Conservation (phyloP, 2,113 vertebrate species). For the Rhinolophus ferrumequinum region DNA sequence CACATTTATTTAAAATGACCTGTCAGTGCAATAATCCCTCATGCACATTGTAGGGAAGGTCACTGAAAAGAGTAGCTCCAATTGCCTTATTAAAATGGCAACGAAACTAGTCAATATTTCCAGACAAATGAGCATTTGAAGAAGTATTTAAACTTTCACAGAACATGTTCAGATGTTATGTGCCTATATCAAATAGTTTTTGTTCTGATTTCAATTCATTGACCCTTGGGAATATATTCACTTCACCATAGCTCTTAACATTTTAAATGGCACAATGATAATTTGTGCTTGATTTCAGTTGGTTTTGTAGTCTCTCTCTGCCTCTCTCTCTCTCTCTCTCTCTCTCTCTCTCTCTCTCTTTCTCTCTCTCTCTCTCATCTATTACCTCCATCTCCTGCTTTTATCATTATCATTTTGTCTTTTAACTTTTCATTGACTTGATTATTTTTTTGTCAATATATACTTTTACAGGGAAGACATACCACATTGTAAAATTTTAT, state of each 20-base stretch:
- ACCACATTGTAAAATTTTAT: background rate
- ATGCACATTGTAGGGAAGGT: background rate
- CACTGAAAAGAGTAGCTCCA: constrained; percentile 34
- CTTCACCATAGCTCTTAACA: background rate
- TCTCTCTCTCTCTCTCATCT: background rate
- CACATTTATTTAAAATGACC: constrained; percentile 1
- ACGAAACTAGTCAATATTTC: constrained; percentile 47
- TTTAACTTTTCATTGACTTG: background rate
- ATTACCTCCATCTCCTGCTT: background rate
- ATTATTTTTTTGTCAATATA: background rate
- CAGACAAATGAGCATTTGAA: constrained; percentile 61
- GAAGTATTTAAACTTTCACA: constrained; percentile 42
- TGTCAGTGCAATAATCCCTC: background rate
- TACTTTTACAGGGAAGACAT: background rate
- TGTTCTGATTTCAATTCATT: constrained; percentile 39
- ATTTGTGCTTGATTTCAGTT: background rate
- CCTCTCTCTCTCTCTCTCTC: background rate
- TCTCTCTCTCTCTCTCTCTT: background rate
- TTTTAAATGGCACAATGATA: background rate
- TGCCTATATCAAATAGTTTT: background rate
- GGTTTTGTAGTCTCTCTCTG: rapidly evolving
- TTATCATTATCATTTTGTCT: background rate
- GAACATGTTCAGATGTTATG: constrained; percentile 9
- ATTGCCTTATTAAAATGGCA: constrained; percentile 71
- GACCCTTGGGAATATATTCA: constrained; percentile 1